Base-by-base conservation (phyloP, 2,797 vertebrate genomes). In the Calcarius lapponicus region DNA sequence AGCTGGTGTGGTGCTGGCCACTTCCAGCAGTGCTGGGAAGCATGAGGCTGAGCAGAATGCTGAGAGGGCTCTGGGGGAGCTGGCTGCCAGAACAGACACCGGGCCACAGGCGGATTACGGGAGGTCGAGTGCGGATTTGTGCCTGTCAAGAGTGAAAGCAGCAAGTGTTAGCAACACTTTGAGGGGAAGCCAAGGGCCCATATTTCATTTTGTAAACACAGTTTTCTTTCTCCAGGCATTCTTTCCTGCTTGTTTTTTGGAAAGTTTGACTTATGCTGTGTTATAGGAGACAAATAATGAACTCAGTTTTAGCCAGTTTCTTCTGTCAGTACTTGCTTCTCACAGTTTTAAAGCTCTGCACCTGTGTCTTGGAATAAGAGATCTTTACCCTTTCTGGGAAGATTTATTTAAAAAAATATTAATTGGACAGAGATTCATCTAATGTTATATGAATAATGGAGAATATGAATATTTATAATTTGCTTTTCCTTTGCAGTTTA, bases 1-100 rank as follows among this genome's bases (percentile, higher is more conserved):
- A 85, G 66, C 64, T 88, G 83, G 40, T 66, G 26, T 32, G 26
- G 24, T 40, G 60, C 5, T 85, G 53, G 61, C 67, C 42, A 11
- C 47, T 60, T 74, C 48, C 86, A 92, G 86, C 50, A 47, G 48
- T 5, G 0, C 56, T 80, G 67, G 66, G 66, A 79, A 85, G 60
- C 83, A 82, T 19, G 60, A 93, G 78, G 66, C 80, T 73, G 64
- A 90, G 78, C 88, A 91, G 94, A 90, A 94, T 81, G 38, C 25
- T 76, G 86, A 85, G 67, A 18, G 67, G 18, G 40, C 66, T 90
- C 58, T 11, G 53, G 42, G 18, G 17, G 32, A 18, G 12, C 43
- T 86, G 66, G 21, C 51, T 76, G 80, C 80, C 74, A 90, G 80
- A 13, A 42, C 21, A 0, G 4, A 25, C 67, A 3, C 26, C 0